Evolutionary conservation across 2,888 invertebrate genomes (phyloP).

Genomic region (Eupithecia exiguata): DNA sequence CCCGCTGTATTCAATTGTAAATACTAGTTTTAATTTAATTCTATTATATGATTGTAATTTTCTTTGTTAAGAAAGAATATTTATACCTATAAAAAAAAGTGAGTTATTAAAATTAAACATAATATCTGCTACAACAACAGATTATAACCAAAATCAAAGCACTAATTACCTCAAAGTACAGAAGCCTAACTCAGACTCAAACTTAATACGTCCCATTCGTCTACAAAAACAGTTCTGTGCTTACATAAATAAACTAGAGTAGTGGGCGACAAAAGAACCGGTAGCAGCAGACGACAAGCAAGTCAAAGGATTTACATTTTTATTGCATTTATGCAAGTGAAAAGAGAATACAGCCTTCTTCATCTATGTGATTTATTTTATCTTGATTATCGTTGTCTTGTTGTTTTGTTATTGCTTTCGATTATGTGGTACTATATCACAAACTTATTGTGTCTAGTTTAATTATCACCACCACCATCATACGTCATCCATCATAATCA

Average conservation of each 20-base stretch:
- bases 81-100: too few species aligned
- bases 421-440: neutral
- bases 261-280: slow-evolving; percentile 60
- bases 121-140: too few species aligned
- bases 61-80: too few species aligned
- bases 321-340: slow-evolving; percentile 58
- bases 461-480: neutral
- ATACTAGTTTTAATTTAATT: too few species aligned
- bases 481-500: neutral
- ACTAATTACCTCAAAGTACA: slow-evolving; percentile 14
- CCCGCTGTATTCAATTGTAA: too few species aligned
- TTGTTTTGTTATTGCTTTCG: neutral
- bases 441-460: neutral
- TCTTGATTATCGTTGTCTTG: neutral
- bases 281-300: slow-evolving; percentile 58
- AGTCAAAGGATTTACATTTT: slow-evolving; percentile 68
- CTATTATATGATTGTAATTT: too few species aligned
- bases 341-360: slow-evolving; percentile 6
- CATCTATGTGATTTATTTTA: neutral
- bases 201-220: slow-evolving; percentile 32
- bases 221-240: slow-evolving; percentile 26
- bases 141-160: neutral
- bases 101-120: too few species aligned
- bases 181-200: slow-evolving; percentile 24
- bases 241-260: slow-evolving; percentile 38